Percentiles rank a stretch among this genome's conserved stretches.
Evolutionary conservation across 2,113 vertebrate species (phyloP).

Genomic region (Lepidiolamprologus cunningtoni): DNA sequence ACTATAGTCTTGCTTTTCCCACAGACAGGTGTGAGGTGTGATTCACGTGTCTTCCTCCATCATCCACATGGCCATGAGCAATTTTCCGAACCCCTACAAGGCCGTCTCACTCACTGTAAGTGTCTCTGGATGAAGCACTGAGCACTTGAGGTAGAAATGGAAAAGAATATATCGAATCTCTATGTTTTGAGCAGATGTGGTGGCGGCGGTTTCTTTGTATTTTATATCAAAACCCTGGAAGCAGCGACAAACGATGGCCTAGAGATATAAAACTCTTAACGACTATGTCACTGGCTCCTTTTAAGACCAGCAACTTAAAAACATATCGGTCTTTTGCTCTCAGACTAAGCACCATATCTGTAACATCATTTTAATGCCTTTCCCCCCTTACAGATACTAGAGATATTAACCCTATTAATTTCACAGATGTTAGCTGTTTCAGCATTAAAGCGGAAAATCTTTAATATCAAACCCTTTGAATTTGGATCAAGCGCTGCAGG

Average conservation of each 20-base stretch:
- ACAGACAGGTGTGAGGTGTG: background rate
- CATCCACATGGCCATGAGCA: background rate
- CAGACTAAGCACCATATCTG: background rate
- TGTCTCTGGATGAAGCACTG: background rate
- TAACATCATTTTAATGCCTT: slow-evolving; percentile 29
- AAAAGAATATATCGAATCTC: slow-evolving; percentile 11
- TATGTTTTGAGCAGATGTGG: slow-evolving; percentile 56
- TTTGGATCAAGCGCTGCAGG: background rate
- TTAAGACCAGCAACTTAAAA: background rate
- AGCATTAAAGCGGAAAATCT: slow-evolving; percentile 32
- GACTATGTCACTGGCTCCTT: slow-evolving; percentile 20
- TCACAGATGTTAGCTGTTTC: slow-evolving; percentile 37
- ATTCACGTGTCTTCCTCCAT: background rate
- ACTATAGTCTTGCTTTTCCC: background rate
- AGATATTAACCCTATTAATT: slow-evolving; percentile 28
- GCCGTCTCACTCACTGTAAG: background rate
- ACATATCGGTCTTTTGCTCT: background rate
- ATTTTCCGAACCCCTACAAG: background rate
- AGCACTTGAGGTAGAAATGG: background rate
- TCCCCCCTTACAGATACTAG: background rate
- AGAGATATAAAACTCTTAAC: slow-evolving; percentile 36
- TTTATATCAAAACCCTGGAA: slow-evolving; percentile 52
- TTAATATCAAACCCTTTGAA: slow-evolving; percentile 24
- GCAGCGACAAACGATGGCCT: background rate
- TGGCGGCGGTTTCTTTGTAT: slow-evolving; percentile 18